Evolutionary conservation across 53 echinoderm and acorn worm species (phyloP), one percentile per base, ranked within the genome.

Genomic region (Stichopus horrens): DNA sequence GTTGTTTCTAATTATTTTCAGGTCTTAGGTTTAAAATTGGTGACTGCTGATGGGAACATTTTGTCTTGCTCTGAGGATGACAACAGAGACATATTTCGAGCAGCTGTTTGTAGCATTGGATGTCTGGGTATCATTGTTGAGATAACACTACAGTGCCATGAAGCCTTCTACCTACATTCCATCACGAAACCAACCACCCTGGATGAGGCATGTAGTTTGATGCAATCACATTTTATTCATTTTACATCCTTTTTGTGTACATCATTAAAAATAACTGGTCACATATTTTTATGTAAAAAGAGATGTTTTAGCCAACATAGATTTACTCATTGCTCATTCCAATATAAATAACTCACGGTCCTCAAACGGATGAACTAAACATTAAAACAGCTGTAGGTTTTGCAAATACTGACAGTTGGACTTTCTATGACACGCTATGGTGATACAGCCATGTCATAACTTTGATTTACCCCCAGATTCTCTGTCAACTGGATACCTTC

Each of bases 131-230:
- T 96, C 80, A 95, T 96, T 74, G 57, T 90, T 19, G 82, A 92
- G 58, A 79, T 94, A 20, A 96, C 93, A 22, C 67, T 96, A 18
- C 97, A 96, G 75, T 96, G 95, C 88, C 93, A 93, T 79, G 91
- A 93, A 21, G 91, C 92, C 37, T 96, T 88, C 87, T 90, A 87
- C 55, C 76, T 96, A 14, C 88, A 89, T 21, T 79, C 89, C 73
- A 87, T 89, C 8, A 14, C 7, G 14, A 86, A 84, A 3, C 88
- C 94, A 0, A 89, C 91, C 37, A 94, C 97, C 16, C 59, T 96
- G 52, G 95, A 96, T 55, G 97, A 96, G 88, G 97, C 95, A 86
- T 88, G 75, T 78, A 10, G 63, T 20, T 18, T 60, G 16, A 57
- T 79, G 56, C 37, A 55, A 8, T 19, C 37, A 37, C 37, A 37